These are phyloP conservation scores for Spea hammondii DNA, from an alignment of 2,797 vertebrate species.

Conservation along the genomic window DNA sequence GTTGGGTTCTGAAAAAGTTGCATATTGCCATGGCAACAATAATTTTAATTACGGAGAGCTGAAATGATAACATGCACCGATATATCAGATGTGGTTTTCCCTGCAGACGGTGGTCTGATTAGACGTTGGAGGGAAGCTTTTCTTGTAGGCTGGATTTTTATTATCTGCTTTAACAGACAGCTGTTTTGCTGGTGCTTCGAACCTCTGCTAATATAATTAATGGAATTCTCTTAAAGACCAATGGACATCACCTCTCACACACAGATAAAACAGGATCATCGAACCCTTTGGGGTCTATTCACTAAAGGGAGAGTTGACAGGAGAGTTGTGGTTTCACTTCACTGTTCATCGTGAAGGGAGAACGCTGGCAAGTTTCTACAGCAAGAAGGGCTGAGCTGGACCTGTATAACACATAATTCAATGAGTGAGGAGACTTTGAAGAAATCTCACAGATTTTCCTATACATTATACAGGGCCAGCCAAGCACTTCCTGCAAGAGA, in stretches of 20 bases:
- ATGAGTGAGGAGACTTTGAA: too few relatives aligned
- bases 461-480: too few relatives aligned
- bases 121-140: slow-evolving; percentile 58
- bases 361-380: too few relatives aligned
- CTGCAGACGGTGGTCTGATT: slow-evolving; percentile 61
- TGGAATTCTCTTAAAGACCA: slow-evolving; percentile 39
- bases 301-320: too few relatives aligned
- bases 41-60: slow-evolving; percentile 65
- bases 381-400: too few relatives aligned
- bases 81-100: slow-evolving; percentile 63
- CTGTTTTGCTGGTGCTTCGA: slow-evolving; percentile 50
- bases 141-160: slow-evolving; percentile 59
- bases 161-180: slow-evolving; percentile 54
- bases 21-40: slow-evolving; percentile 62
- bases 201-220: slow-evolving; percentile 38
- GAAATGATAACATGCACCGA: slow-evolving; percentile 55
- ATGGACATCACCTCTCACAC: slow-evolving; percentile 23
- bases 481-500: too few relatives aligned
- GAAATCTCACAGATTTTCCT: too few relatives aligned
- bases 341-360: too few relatives aligned
- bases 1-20: slow-evolving; percentile 14
- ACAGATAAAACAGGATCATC: slow-evolving; percentile 31
- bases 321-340: too few relatives aligned
- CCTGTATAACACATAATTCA: too few relatives aligned
- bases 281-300: background rate